A percentile compares a stretch with the other conserved stretches of the same genome.
Conservation (phyloP, 2,888 invertebrate genomes). For the Scrobipalpa atriplicella region DNA sequence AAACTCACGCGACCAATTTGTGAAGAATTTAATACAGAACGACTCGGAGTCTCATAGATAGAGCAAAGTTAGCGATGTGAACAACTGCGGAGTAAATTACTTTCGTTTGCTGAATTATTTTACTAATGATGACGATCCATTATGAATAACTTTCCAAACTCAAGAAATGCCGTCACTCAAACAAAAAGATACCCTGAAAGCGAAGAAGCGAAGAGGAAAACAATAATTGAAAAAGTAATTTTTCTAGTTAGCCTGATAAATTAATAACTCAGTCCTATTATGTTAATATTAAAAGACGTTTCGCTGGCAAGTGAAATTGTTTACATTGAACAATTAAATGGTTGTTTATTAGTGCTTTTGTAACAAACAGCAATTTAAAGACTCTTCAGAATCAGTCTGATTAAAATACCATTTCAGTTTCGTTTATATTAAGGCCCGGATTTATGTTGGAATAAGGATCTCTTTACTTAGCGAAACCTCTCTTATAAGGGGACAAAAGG, state of each 20-base stretch:
- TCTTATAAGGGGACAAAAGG: neutral
- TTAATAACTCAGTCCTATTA: too few species aligned
- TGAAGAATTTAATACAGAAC: constrained; percentile 23
- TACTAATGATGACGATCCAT: constrained; percentile 18
- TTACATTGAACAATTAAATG: too few species aligned
- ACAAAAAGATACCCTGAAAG: neutral
- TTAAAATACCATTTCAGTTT: too few species aligned
- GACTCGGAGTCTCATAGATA: constrained; percentile 15
- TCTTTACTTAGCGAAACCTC: neutral
- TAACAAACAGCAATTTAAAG: too few species aligned
- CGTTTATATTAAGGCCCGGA: neutral
- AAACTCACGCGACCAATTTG: neutral
- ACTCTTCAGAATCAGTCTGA: too few species aligned
- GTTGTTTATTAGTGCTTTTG: too few species aligned
- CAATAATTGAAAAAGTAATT: neutral
- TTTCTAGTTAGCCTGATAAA: neutral
- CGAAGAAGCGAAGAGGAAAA: neutral
- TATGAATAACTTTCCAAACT: constrained; percentile 15
- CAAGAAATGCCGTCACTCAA: neutral
- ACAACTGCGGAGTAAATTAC: constrained; percentile 15
- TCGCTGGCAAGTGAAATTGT: too few species aligned
- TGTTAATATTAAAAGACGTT: too few species aligned
- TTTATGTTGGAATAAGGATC: neutral
- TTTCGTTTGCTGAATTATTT: constrained; percentile 17
- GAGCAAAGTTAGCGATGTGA: constrained; percentile 12